Conservation (phyloP, 2,888 invertebrate species). For the Ctenicera cuprea region DNA sequence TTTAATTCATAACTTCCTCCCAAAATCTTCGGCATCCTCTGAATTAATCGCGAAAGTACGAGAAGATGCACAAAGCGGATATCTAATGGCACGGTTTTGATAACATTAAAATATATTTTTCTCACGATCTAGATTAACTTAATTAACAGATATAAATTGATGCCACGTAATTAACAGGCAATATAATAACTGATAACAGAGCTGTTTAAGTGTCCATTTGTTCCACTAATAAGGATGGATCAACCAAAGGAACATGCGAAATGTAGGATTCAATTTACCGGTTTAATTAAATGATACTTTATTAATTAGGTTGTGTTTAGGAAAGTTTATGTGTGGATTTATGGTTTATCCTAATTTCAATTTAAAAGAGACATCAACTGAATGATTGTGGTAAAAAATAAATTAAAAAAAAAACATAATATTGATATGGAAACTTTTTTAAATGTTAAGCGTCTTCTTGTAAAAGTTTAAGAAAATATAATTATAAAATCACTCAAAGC, state of each 20-base stretch:
- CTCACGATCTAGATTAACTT: conserved; percentile 25
- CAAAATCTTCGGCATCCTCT: conserved; percentile 13
- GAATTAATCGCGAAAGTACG: conserved; percentile 9
- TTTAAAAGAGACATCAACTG: no score
- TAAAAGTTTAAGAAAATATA: no score
- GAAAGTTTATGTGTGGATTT: neutral
- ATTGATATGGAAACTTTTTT: no score
- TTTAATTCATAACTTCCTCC: conserved; percentile 18
- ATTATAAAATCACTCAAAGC: no score
- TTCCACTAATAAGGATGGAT: conserved; percentile 26
- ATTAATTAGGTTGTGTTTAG: neutral
- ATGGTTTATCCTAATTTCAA: neutral
- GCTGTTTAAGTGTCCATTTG: conserved; percentile 9
- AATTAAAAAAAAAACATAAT: no score
- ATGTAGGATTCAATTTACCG: conserved; percentile 2
- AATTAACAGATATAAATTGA: conserved; percentile 29
- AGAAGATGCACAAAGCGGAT: neutral
- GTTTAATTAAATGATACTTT: conserved; percentile 9
- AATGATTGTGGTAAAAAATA: no score
- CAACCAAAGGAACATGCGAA: conserved; percentile 7
- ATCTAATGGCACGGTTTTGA: conserved; percentile 8
- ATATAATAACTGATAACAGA: conserved; percentile 27
- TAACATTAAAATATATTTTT: conserved; percentile 23
- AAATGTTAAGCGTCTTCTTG: no score
- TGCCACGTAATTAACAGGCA: conserved; percentile 18